These are phyloP conservation scores for Lampropteryx suffumata DNA, from an alignment of 2,888 invertebrate genomes.

Conservation along the genomic window DNA sequence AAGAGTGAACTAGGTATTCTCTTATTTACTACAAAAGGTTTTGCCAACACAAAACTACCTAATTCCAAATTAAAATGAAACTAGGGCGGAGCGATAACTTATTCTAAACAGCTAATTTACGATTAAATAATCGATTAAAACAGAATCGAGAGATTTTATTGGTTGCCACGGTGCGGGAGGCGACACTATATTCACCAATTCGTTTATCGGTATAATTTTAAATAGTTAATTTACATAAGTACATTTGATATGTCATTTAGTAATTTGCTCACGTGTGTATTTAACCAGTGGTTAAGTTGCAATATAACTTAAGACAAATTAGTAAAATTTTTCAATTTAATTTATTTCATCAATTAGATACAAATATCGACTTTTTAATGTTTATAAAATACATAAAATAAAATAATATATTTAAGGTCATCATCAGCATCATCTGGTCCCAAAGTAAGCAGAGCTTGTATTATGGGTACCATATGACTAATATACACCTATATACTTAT, in stretches of 20 bases:
- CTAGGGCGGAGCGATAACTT: conserved; percentile 53
- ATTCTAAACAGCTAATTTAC: conserved; percentile 50
- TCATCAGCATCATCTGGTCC: too few species aligned
- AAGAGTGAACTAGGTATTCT: conserved; percentile 4
- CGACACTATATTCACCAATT: conserved; percentile 29
- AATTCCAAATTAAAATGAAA: conserved; percentile 49
- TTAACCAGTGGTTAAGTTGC: not conserved
- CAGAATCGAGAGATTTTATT: conserved; percentile 55
- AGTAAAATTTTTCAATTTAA: not conserved
- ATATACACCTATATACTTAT: too few species aligned
- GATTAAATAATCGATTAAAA: conserved; percentile 59
- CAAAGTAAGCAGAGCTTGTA: too few species aligned
- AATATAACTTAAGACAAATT: too few species aligned
- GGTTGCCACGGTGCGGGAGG: conserved; percentile 49
- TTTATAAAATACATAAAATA: too few species aligned
- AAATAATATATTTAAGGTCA: too few species aligned
- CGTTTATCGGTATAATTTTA: conserved; percentile 27
- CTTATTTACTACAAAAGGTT: not conserved
- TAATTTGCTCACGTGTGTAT: not conserved
- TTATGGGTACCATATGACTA: too few species aligned
- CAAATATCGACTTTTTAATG: too few species aligned
- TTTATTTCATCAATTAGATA: too few species aligned
- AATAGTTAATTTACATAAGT: conserved; percentile 23
- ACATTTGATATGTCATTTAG: not conserved
- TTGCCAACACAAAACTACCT: conserved; percentile 35